These are phyloP conservation scores for Poeciliopsis occidentalis DNA, from an alignment of 2,113 vertebrate genomes.

Conservation along the genomic window DNA sequence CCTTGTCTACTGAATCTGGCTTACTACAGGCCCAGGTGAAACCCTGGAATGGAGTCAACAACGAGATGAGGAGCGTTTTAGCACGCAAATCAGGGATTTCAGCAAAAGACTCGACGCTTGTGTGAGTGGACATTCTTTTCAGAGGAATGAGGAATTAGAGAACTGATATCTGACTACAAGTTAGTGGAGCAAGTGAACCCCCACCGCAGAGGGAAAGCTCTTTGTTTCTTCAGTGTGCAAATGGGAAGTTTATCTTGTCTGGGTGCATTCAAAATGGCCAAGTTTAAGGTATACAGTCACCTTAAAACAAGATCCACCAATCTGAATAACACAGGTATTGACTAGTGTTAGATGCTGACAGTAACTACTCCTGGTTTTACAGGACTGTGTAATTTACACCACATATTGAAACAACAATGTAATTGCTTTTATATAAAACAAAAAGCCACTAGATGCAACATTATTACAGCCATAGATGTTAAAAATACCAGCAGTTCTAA, in stretches of 20 bases:
- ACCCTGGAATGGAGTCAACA: slow-evolving; percentile 84
- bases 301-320: not conserved
- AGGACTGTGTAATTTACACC: not conserved
- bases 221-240: not conserved
- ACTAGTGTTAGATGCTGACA: not conserved
- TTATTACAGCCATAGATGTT: not conserved
- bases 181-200: slow-evolving; percentile 1
- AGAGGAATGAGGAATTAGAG: slow-evolving; percentile 1
- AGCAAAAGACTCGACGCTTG: slow-evolving; percentile 89
- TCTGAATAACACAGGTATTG: not conserved
- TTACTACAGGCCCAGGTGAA: slow-evolving; percentile 76
- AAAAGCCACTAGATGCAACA: not conserved
- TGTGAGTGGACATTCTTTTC: slow-evolving; percentile 67
- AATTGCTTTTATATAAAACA: not conserved
- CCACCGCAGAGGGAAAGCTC: slow-evolving; percentile 4
- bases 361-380: not conserved
- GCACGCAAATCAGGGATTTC: slow-evolving; percentile 74
- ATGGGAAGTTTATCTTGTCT: slow-evolving; percentile 22
- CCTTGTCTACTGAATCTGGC: slow-evolving; percentile 76
- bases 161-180: not conserved
- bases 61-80: slow-evolving; percentile 84
- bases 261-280: not conserved
- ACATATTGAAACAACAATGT: not conserved
- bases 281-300: not conserved
- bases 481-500: not conserved